Conservation (phyloP, 2,113 vertebrate genomes). For the Hippocampus abdominalis region DNA sequence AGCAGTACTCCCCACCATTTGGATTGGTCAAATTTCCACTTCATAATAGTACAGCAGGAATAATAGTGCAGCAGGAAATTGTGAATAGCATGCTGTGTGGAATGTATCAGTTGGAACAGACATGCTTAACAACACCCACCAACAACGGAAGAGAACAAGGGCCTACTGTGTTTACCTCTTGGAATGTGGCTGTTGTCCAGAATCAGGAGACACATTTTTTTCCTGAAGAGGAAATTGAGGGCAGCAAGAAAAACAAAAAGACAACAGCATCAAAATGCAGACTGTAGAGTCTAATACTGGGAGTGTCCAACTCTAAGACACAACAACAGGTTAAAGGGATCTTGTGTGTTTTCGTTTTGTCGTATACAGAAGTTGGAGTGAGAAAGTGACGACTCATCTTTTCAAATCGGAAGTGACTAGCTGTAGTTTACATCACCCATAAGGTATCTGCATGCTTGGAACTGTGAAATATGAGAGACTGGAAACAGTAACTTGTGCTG, state of each 20-base stretch:
- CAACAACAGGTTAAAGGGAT: not conserved
- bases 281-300: not conserved
- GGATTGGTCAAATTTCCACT: too few species aligned
- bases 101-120: not conserved
- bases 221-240: not conserved
- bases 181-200: not conserved
- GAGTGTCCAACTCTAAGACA: not conserved
- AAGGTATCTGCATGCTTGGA: not conserved
- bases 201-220: not conserved
- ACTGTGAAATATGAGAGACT: not conserved
- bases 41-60: not conserved
- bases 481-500: not conserved
- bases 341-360: not conserved
- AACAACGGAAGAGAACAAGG: not conserved
- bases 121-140: not conserved
- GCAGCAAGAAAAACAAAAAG: not conserved
- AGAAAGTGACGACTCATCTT: not conserved
- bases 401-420: not conserved
- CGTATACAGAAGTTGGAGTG: not conserved
- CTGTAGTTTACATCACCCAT: not conserved
- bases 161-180: not conserved
- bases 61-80: not conserved
- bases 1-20: not conserved
- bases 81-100: not conserved
- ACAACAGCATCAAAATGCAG: not conserved